A percentile compares a stretch with the other conserved stretches of the same genome.
Evolutionary conservation across 1,140 invertebrate genomes (phyloP).

Genomic region (Arion vulgaris): DNA sequence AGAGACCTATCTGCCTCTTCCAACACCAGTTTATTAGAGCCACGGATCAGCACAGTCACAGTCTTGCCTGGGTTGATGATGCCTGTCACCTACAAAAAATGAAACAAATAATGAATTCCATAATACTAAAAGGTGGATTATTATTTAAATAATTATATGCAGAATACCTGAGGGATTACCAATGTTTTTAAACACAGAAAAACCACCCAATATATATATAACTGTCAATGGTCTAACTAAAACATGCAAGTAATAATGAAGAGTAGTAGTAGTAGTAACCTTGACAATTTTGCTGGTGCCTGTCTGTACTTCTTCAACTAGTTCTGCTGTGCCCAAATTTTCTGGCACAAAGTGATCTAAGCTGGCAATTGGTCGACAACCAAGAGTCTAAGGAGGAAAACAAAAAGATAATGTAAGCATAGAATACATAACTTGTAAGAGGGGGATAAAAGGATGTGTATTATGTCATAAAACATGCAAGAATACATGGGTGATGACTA

Average conservation of each 20-base stretch:
- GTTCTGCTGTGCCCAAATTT: conserved; percentile 90
- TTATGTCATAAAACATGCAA: no score
- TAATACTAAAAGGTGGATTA: no score
- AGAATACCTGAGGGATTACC: no score
- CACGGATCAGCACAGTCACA: conserved; percentile 93
- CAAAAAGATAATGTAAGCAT: not conserved
- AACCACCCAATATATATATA: no score
- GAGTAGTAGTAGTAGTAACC: conserved; percentile 72
- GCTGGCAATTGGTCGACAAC: conserved; percentile 97
- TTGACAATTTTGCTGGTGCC: conserved; percentile 95
- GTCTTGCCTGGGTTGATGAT: conserved; percentile 90
- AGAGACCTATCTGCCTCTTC: conserved; percentile 96
- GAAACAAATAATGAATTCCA: no score
- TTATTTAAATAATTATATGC: no score
- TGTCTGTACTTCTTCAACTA: conserved; percentile 94
- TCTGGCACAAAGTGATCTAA: conserved; percentile 97
- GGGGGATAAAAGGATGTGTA: no score
- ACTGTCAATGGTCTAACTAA: no score
- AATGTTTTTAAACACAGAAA: no score
- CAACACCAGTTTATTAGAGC: conserved; percentile 95
- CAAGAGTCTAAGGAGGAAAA: conserved; percentile 79
- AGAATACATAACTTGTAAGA: no score
- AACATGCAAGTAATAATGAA: no score
- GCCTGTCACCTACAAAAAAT: conserved; percentile 82
- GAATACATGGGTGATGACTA: no score